These are phyloP conservation scores for Oryctes rhinoceros DNA, from an alignment of 1,140 invertebrate genomes.

Conservation along the genomic window DNA sequence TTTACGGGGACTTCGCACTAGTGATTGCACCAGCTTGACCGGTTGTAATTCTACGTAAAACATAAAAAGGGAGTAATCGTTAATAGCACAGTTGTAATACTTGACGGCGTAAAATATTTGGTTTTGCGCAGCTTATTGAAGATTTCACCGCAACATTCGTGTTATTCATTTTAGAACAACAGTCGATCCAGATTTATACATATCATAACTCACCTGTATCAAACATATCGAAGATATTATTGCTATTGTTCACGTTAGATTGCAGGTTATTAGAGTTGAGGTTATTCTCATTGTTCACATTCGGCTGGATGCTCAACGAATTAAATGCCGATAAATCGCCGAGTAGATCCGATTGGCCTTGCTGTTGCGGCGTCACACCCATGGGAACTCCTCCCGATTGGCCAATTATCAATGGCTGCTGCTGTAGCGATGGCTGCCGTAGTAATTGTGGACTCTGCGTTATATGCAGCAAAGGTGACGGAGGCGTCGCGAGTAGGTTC, in stretches of 20 bases:
- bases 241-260: slow-evolving; percentile 53
- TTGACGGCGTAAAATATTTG: no score
- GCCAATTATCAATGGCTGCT: neutral
- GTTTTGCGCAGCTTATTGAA: no score
- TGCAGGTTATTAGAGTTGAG: slow-evolving; percentile 45
- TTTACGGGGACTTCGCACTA: no score
- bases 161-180: no score
- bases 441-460: neutral
- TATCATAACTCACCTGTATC: slow-evolving; percentile 56
- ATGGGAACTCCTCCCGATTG: neutral
- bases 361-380: neutral
- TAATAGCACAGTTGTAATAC: no score
- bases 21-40: no score
- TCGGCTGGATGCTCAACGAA: slow-evolving; percentile 54
- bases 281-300: neutral
- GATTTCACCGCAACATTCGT: no score
- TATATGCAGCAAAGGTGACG: neutral
- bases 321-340: slow-evolving; percentile 65
- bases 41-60: no score
- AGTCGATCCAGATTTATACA: no score
- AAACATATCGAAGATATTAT: slow-evolving; percentile 49
- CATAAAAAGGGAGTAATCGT: no score
- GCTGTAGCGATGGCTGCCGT: neutral
- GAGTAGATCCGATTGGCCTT: slow-evolving; percentile 63
- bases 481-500: neutral